Percentiles rank a stretch among this genome's conserved stretches.
Conservation (phyloP, 2,888 invertebrate genomes). For the Corbicula japonica region DNA sequence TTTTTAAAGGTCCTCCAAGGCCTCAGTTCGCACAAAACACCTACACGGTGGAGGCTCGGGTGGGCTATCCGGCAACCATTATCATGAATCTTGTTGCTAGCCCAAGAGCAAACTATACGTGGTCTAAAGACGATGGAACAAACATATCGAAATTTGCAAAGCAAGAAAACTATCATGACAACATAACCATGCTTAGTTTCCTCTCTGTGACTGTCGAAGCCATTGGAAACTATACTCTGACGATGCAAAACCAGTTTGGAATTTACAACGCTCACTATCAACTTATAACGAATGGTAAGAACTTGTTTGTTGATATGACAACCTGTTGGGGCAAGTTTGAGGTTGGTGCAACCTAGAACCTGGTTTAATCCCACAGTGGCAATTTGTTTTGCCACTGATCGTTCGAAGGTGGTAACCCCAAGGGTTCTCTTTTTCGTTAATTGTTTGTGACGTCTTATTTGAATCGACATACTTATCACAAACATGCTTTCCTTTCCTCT, state of each 20-base stretch:
- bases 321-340: too few relatives aligned
- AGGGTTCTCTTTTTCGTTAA: too few relatives aligned
- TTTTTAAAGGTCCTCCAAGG: slow-evolving; percentile 49
- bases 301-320: too few relatives aligned
- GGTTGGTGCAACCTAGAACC: too few relatives aligned
- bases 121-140: slow-evolving; percentile 38
- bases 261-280: slow-evolving; percentile 19
- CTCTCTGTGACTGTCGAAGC: slow-evolving; percentile 7
- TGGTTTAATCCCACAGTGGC: too few relatives aligned
- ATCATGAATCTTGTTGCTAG: slow-evolving; percentile 20
- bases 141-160: neutral
- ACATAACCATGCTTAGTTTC: neutral
- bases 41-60: neutral
- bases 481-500: too few relatives aligned
- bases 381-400: too few relatives aligned
- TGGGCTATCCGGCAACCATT: slow-evolving; percentile 2
- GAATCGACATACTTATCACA: too few relatives aligned
- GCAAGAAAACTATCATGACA: slow-evolving; percentile 20
- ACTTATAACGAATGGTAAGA: slow-evolving; percentile 42
- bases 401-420: too few relatives aligned
- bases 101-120: slow-evolving; percentile 36
- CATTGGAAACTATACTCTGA: slow-evolving; percentile 51
- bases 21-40: slow-evolving; percentile 18
- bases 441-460: too few relatives aligned
- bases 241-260: slow-evolving; percentile 51